Evolutionary conservation across 2,113 vertebrate genomes (phyloP), one percentile per base, ranked within the genome.

Genomic region (Zingel zingel): DNA sequence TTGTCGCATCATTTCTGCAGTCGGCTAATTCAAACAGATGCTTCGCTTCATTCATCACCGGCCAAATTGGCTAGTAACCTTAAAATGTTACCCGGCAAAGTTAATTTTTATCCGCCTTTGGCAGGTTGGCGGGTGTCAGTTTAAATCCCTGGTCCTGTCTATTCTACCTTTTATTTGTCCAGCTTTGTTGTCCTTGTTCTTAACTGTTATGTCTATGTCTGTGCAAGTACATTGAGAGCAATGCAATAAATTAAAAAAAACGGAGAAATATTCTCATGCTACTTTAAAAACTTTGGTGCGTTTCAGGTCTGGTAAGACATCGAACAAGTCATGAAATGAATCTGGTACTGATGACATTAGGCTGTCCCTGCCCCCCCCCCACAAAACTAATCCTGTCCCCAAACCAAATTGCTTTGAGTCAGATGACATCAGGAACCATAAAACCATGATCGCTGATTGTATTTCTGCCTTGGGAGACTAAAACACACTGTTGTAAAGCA

Each of bases 391-490:
- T 91, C 89, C 53, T 59, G 39, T 87, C 62, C 50, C 64, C 64
- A 36, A 69, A 77, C 23, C 36, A 84, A 80, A 88, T 88, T 89
- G 70, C 83, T 89, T 81, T 77, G 62, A 85, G 43, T 88, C 36
- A 69, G 6, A 50, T 21, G 62, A 89, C 70, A 51, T 77, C 69
- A 77, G 54, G 23, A 54, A 66, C 45, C 47, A 63, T 66, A 68
- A 57, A 48, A 72, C 50, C 12, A 21, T 2, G 2, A 53, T 43
- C 25, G 12, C 39, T 72, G 6, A 45, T 64, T 56, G 18, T 23
- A n/a, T 72, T 62, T 45, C 16, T 47, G 56, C n/a, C 3, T n/a
- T 3, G 2, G 27, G 25, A 68, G 23, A 43, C 48, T 56, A 16
- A 23, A 56, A 66, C 30, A 50, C 19, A 43, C 6, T 39, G 16